Evolutionary conservation across 2,797 vertebrate species (phyloP).

Genomic region (Euthynnus affinis): DNA sequence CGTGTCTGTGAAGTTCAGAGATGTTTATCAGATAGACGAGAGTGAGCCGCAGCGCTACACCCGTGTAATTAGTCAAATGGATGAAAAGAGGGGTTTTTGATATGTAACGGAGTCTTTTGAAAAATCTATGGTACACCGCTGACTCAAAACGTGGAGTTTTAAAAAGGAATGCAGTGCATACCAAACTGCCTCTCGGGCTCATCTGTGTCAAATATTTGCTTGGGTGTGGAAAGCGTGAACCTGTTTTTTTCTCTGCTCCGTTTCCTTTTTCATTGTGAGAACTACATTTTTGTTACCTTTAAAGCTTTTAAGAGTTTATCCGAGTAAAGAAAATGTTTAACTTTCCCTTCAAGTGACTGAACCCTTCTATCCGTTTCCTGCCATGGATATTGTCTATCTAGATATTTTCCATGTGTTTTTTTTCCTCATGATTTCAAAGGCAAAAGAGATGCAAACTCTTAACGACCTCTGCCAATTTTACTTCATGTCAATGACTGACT

Average conservation of each 20-base stretch:
- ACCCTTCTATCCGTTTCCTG: no score
- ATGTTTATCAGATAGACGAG: conserved; percentile 49
- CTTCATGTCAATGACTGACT: neutral
- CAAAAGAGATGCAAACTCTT: conserved; percentile 39
- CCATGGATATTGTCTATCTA: no score
- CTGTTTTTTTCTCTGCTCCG: neutral
- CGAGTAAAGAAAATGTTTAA: neutral
- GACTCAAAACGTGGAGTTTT: conserved; percentile 7
- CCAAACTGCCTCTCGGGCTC: conserved; percentile 4
- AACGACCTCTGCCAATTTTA: neutral
- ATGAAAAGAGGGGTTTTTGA: conserved; percentile 11
- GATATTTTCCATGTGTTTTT: no score
- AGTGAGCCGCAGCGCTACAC: conserved; percentile 8
- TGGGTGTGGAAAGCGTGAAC: conserved; percentile 9
- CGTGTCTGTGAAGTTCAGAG: conserved; percentile 45
- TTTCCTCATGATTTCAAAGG: neutral
- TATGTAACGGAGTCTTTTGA: neutral
- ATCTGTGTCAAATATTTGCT: conserved; percentile 52
- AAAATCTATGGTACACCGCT: neutral
- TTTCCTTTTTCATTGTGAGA: neutral
- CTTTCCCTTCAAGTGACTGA: neutral
- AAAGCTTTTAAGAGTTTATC: neutral
- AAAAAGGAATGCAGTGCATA: neutral
- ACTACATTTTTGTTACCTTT: neutral
- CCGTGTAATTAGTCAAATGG: conserved; percentile 6